Base-by-base conservation (phyloP, 2,797 vertebrate species). In the Trematomus bernacchii region DNA sequence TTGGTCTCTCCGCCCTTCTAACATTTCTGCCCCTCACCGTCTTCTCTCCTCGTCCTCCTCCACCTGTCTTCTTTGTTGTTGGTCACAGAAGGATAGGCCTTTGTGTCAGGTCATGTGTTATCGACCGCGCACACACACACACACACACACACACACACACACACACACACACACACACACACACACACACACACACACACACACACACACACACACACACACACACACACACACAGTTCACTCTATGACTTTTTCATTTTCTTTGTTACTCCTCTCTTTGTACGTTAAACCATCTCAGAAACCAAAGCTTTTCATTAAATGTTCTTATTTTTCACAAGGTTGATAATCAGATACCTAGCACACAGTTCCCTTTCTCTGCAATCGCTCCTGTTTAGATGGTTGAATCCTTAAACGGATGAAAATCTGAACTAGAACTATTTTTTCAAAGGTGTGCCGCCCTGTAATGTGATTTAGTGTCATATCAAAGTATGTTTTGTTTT, bases 31-130 rank as follows among this genome's bases (percentile, higher is more conserved):
- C 63, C 19, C 40, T 64, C 54, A 18, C 53, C 40, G 52, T 50
- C 46, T 60, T 65, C 73, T 82, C 79, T 80, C 44, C 37, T 76
- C 61, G 21, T 70, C 76, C 71, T 52, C 66, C 72, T 87, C 77
- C 18, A 37, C 66, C 81, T 48, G 80, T 81, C 80, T 86, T 81
- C 80, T 86, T 69, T 88, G 79, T 79, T 82, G 77, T 79, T 69
- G 40, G 77, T 76, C 69, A 71, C 73, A 48, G 70, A 54, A 64
- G 76, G 73, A 67, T 59, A 23, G 68, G 57, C 72, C 72, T 85
- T 71, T 71, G 57, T 79, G 79, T 85, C 76, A 66, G 85, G 82
- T 85, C 76, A 70, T 76, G 76, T 52, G 83, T 81, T 83, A 80
- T 88, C 57, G 43, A 79, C 75, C 53, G 9, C 71, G 71, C 60